Evolutionary conservation across 2,797 vertebrate species (phyloP), one percentile per base, ranked within the genome.

Genomic region (Delichon dasypus): DNA sequence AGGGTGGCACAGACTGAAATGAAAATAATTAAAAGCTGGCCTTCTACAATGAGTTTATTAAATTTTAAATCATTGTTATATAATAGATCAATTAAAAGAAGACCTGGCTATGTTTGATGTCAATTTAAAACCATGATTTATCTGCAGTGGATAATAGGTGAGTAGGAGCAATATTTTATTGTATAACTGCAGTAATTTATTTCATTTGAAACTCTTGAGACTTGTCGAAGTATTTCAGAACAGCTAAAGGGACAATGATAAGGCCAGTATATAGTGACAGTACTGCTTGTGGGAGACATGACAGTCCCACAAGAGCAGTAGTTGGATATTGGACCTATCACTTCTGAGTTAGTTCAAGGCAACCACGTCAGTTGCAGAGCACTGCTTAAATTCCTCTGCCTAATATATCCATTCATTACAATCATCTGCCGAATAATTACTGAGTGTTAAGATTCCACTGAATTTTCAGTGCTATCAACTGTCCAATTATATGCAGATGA

Each of bases 81-180:
- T 82, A 96, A 95, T 54, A 93, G 61, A 68, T 93, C 92, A 95
- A 89, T 81, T 75, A 87, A 90, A 96, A 87, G 5, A 67, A 66
- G 5, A 13, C 57, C 53, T 54, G 38, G 6, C 62, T 96, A 70
- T 58, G 26, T 80, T 86, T 76, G 21, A 91, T 86, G 34, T 70
- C 91, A 93, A 57, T 93, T 96, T 90, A 77, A 68, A 96, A 65
- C 34, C 75, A 83, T 89, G 58, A 97, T 94, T 96, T 97, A 95
- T 93, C 81, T 95, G 45, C 87, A 42, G 74, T 90, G 32, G 53
- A 88, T 94, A 84, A 64, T 54, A 89, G 70, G 36, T 65, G 82
- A 94, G 10, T 44, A 83, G 47, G 54, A 89, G 7, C 11, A 92
- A 64, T 71, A 91, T 85, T 96, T 96, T 95, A 91, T 64, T 89